Evolutionary conservation across 1,140 invertebrate genomes (phyloP).

Genomic region (Aphelinus certus): DNA sequence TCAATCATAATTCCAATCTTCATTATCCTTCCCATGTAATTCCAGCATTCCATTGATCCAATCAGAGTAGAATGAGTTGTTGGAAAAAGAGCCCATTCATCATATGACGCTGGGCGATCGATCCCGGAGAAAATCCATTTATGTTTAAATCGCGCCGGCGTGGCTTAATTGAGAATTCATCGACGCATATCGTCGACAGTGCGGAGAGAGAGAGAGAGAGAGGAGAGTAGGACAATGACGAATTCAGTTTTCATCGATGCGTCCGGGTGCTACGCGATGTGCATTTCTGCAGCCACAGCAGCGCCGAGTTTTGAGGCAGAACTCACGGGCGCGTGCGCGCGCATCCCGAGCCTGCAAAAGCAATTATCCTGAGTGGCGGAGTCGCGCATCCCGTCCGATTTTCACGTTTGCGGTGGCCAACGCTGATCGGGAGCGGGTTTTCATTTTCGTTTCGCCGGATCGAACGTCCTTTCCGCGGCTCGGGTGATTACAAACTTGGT

Average conservation of each 20-base stretch:
- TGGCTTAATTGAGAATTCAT: constrained; percentile 27
- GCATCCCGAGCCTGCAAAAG: constrained; percentile 11
- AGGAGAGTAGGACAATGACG: constrained; percentile 27
- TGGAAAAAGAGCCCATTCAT: too few relatives aligned
- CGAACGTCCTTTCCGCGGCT: neutral
- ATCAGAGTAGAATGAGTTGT: too few relatives aligned
- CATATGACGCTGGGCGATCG: too few relatives aligned
- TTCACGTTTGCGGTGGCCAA: constrained; percentile 10
- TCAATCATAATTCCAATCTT: too few relatives aligned
- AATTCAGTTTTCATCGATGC: constrained; percentile 34
- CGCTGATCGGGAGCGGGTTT: constrained; percentile 5
- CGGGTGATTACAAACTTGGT: constrained; percentile 15
- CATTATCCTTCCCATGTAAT: too few relatives aligned
- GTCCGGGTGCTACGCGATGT: neutral
- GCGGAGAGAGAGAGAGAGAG: constrained; percentile 4
- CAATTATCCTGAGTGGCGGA: constrained; percentile 30
- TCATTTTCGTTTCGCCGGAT: constrained; percentile 14
- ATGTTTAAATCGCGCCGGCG: constrained; percentile 11
- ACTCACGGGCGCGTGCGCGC: neutral
- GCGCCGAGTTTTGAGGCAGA: constrained; percentile 6
- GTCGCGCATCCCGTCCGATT: constrained; percentile 22
- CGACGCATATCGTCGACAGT: constrained; percentile 17
- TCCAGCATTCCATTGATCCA: too few relatives aligned
- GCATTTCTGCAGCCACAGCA: constrained; percentile 2
- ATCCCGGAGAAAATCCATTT: constrained; percentile 24